Evolutionary conservation across 2,797 vertebrate species (phyloP), one percentile per base, ranked within the genome.

Genomic region (Lepilemur septentrionalis): DNA sequence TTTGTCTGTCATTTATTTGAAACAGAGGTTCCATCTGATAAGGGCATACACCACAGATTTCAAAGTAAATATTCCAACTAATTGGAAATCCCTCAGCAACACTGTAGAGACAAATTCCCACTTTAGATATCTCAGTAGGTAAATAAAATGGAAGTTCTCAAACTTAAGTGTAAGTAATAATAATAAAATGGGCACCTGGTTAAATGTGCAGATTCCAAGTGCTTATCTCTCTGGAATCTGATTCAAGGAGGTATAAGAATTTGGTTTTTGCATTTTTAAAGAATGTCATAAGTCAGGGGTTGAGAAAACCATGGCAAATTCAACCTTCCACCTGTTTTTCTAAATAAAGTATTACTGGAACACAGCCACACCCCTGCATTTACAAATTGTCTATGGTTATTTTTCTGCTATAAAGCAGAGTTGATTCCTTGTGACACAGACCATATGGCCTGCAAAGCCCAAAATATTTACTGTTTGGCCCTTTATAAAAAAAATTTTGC

Each of bases 401-500:
- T 79, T 93, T 88, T 75, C 28, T 89, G 78, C 17, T 86, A 82
- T 73, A 93, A 73, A 20, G 70, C 28, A 67, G 43, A 94, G 25
- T 14, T 46, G 32, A 95, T 72, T 43, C 83, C 76, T 22, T 93
- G 46, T 93, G 57, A 92, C 69, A 86, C 32, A 94, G 41, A 75
- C 20, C 88, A 69, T 76, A 80, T 38, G 18, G 69, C 35, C 69
- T 17, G 5, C 48, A 91, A 95, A 85, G 41, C 25, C 9, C 5
- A n/a, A 89, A 94, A 92, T 89, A 94, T 83, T 84, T 79, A 80
- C 63, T 73, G 38, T 78, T 32, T 72, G 57, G 17, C 8, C 35
- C 57, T 89, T 89, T 83, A 79, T 20, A 80, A 48, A 91, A 73
- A 73, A 69, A 93, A 38, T 48, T 95, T 89, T 89, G 61, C 55